Evolutionary conservation across 1,140 invertebrate genomes (phyloP), one percentile per base, ranked within the genome.

Genomic region (Lasaia peninsularis): DNA sequence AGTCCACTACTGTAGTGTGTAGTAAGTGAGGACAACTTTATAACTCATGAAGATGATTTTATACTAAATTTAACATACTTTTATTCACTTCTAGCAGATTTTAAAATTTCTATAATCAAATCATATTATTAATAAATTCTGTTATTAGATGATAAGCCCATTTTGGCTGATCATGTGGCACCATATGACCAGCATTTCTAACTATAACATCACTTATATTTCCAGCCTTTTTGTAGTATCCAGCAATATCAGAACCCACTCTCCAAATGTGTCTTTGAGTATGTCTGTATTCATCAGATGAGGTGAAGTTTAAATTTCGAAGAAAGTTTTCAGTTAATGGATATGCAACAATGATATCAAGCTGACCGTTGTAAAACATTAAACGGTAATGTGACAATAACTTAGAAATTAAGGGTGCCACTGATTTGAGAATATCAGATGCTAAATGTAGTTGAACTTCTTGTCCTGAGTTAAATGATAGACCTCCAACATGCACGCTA

Each of bases 281-380:
- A 34, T 64, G 91, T 67, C 90, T 91, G 73, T 95, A 96, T 35
- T 91, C 88, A 6, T 91, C 80, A 0, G 91, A 83, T 1, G 91
- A 91, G 12, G 82, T 75, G 92, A 95, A 96, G 6, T 93, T 72
- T 0, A 96, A 73, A 35, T 92, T 89, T 37, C 79, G 74, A 5
- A 96, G 67, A 75, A 93, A 96, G 65, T 92, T 93, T 65, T 92
- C 91, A 0, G 95, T 95, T n/a, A 95, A 79, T 1, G 94, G 93
- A 75, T 95, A 95, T 1, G 95, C 93, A 3, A 96, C 93, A 58
- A 96, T 94, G 11, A 97, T 93, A 75, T 97, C 95, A 20, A 96
- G 78, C 73, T 96, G 95, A 1, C 95, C 95, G 72, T 93, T 96
- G 73, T 96, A 97, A 63, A 94, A 90, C 31, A 95, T 67, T 2